Evolutionary conservation across 2,113 vertebrate genomes (phyloP), one percentile per base, ranked within the genome.

Genomic region (Tenrec ecaudatus): DNA sequence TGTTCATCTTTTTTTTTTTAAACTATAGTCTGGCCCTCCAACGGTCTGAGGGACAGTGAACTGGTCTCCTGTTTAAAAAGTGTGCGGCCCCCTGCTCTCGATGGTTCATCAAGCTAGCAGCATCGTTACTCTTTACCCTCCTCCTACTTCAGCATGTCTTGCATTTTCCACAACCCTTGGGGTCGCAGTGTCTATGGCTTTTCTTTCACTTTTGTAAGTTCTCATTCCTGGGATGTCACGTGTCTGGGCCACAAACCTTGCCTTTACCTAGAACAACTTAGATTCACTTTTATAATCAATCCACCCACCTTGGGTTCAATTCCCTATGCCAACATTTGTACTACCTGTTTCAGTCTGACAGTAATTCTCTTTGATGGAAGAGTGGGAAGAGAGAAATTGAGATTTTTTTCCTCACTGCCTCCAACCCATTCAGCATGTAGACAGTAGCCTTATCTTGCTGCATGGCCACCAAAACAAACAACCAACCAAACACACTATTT

Each of bases 291-390:
- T 79, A 73, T 3, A 83, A 75, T 87, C 53, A 77, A 64, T 22
- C 76, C 33, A 57, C 64, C 83, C n/a, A 23, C 36, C 53, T 16
- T 31, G 58, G 83, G 87, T 69, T 90, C 64, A 64, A 80, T 83
- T 95, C 76, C 80, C 62, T n/a, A 15, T 14, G 89, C 53, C 80
- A 47, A 22, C n/a, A 47, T 81, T 60, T 38, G 43, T 1, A 84
- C 43, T 90, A 78, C 81, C 80, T 71, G 83, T 91, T 86, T 95
- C 77, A 38, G 89, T 92, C 81, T 89, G 77, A 81, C 14, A 25
- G 25, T 53, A 38, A 15, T 36, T 69, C 43, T 81, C 58, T 68
- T 38, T 22, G 86, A 89, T 31, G 77, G n/a, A 71, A 58, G 75
- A 82, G 19, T 40, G 40, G 60, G 27, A 69, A 71, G 73, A 71